Evolutionary conservation across 2,888 invertebrate species (phyloP), one percentile per base, ranked within the genome.

Genomic region (Stenolophus ochropezus): DNA sequence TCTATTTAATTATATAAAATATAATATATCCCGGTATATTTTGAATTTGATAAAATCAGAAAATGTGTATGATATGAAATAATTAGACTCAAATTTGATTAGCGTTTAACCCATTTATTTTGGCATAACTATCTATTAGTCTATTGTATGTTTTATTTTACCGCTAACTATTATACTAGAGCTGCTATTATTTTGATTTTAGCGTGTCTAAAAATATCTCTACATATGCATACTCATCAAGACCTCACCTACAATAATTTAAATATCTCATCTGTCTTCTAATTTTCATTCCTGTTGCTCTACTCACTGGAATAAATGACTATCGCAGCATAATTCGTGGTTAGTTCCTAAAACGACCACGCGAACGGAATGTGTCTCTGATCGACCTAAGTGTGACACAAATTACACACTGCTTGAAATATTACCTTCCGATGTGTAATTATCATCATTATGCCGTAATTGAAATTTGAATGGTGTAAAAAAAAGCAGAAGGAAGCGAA

Each of bases 291-390:
- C 56, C 20, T 18, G 6, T 23, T 61, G 61, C 23, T 61, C 61
- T 61, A 61, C 61, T 61, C 61, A 61, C 61, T 61, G 61, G 25
- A 61, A 61, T 61, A 61, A 61, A 61, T 61, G 61, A 61, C 61
- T 23, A 61, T 11, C 23, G 20, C 14, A n/a, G 61, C 61, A 14
- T 61, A 61, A 61, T 61, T 61, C 25, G 61, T 25, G 61, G 61
- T 61, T 61, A 61, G 61, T 61, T 61, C 61, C 23, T 23, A 56
- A 61, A 61, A 61, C 61, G 61, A 61, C 61, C 61, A 61, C 61
- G 61, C 61, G 61, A 61, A 61, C 61, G 61, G 73, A 33, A 73
- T 47, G 73, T 42, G 47, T 23, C 61, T 61, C 61, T 61, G 61
- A 61, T 61, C 61, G 61, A 61, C 61, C 25, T 61, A 61, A 61